phyloP scores from a whole-genome alignment of 2,797 vertebrate genomes.

The Smutsia gigantea region DNA sequence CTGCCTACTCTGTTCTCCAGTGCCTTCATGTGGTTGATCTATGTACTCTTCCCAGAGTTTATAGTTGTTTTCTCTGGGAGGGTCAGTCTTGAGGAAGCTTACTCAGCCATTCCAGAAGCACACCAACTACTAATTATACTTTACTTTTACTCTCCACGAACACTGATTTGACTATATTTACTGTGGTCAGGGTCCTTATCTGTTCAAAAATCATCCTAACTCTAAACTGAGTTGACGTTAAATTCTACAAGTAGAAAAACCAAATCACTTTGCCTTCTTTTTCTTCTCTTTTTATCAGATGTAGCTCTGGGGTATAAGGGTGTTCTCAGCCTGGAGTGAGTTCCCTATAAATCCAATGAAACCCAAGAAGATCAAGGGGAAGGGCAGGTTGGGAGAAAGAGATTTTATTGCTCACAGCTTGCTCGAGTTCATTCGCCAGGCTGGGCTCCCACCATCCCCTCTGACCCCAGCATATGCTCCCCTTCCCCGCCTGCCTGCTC shows the following conservation, averaged over 20 bases:
- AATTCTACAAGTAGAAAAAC: not conserved
- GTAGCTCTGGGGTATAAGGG: no score
- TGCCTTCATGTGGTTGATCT: not conserved
- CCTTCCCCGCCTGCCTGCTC: no score
- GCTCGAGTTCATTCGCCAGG: no score
- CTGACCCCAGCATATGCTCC: no score
- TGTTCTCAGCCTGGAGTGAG: no score
- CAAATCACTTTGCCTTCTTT: not conserved
- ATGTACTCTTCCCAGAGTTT: not conserved
- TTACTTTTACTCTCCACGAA: not conserved
- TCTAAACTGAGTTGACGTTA: not conserved
- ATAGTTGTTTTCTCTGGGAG: not conserved
- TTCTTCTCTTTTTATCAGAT: not conserved
- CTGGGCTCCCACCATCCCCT: no score
- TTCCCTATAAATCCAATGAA: no score
- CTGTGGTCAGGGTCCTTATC: not conserved
- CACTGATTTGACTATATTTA: not conserved
- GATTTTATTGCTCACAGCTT: no score
- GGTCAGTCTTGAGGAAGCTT: not conserved
- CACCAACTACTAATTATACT: not conserved
- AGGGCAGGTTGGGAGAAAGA: no score
- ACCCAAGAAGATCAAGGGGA: no score
- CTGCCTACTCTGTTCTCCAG: not conserved
- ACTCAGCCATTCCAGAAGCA: not conserved
- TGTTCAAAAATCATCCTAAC: not conserved